Conservation (phyloP, 2,888 invertebrate genomes). For the Flexamia atlantica region DNA sequence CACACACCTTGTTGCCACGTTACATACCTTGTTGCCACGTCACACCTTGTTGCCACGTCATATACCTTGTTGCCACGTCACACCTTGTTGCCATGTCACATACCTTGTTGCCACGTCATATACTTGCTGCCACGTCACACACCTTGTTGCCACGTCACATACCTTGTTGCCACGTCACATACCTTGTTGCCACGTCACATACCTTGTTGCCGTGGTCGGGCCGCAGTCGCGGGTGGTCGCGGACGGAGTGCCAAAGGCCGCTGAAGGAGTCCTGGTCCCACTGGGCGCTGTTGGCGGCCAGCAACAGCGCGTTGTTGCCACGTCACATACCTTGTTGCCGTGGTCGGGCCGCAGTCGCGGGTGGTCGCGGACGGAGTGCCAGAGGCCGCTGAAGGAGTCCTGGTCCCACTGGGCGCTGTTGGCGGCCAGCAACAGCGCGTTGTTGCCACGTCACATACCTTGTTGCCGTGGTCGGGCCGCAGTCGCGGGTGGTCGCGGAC, state of each 20-base stretch:
- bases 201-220: slow-evolving; percentile 72
- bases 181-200: slow-evolving; percentile 73
- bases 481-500: slow-evolving; percentile 70
- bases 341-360: slow-evolving; percentile 70
- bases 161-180: slow-evolving; percentile 74
- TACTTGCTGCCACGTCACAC: slow-evolving; percentile 67
- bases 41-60: too few relatives aligned
- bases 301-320: slow-evolving; percentile 73
- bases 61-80: too few relatives aligned
- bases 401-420: slow-evolving; percentile 74
- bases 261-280: slow-evolving; percentile 76
- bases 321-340: slow-evolving; percentile 72
- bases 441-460: slow-evolving; percentile 73
- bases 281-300: slow-evolving; percentile 73
- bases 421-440: slow-evolving; percentile 73
- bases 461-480: slow-evolving; percentile 72
- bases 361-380: slow-evolving; percentile 72
- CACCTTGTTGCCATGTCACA: too few relatives aligned
- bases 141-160: slow-evolving; percentile 73
- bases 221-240: slow-evolving; percentile 66
- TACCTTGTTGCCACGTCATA: slow-evolving; percentile 72
- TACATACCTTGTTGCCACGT: too few relatives aligned
- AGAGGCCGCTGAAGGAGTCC: too few relatives aligned
- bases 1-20: slow-evolving; percentile 73
- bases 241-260: slow-evolving; percentile 73